These are phyloP conservation scores for Ailurus styani DNA, from an alignment of 2,113 vertebrate species.

Conservation along the genomic window DNA sequence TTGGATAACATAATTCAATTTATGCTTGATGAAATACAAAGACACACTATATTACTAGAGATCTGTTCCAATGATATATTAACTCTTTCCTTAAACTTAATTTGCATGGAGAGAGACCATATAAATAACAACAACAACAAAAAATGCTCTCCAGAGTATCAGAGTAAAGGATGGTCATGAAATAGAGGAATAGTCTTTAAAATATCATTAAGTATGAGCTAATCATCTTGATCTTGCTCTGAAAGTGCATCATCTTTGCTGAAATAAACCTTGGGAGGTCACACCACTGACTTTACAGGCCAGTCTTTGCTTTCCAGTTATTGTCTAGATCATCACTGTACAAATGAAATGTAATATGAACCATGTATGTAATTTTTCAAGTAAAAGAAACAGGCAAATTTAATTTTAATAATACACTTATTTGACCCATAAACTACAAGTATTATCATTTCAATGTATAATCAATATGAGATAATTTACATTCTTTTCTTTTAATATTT, in stretches of 20 bases:
- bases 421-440: not conserved
- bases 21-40: not conserved
- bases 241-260: not conserved
- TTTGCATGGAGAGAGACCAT: not conserved
- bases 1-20: not conserved
- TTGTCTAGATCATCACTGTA: not conserved
- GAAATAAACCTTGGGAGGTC: not conserved
- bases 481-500: too few species aligned
- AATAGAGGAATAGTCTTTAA: not conserved
- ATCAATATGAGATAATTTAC: not conserved
- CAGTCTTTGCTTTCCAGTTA: not conserved
- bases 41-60: not conserved
- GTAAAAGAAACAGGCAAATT: not conserved
- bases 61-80: not conserved
- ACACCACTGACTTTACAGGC: not conserved
- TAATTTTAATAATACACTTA: not conserved
- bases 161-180: not conserved
- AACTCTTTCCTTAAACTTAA: not conserved
- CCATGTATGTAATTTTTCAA: not conserved
- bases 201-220: not conserved
- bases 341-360: not conserved
- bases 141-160: not conserved
- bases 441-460: not conserved
- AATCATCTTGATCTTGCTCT: not conserved
- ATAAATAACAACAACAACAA: not conserved